Percentiles rank a stretch among this genome's conserved stretches.
phyloP scores from a whole-genome alignment of 2,888 invertebrate genomes.

The Macrophya annulata region DNA sequence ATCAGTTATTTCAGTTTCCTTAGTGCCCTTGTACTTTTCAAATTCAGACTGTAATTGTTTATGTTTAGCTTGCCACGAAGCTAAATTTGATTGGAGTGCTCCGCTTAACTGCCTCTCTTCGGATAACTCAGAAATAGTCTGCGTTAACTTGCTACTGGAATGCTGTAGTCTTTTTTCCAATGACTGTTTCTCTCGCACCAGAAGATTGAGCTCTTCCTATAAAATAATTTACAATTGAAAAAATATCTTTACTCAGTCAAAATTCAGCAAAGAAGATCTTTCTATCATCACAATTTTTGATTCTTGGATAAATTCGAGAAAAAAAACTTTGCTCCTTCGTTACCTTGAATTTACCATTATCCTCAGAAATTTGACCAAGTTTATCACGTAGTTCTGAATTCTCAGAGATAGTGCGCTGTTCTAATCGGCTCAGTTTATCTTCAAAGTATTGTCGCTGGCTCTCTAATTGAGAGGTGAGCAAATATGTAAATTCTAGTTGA shows the following conservation, averaged over 20 bases:
- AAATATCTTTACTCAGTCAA: not conserved
- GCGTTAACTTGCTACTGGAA: slow-evolving; percentile 84
- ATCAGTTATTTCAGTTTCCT: slow-evolving; percentile 87
- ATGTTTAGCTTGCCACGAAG: slow-evolving; percentile 85
- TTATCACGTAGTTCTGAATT: slow-evolving; percentile 82
- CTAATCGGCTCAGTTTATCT: slow-evolving; percentile 84
- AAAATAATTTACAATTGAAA: slow-evolving; percentile 64
- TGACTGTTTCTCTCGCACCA: slow-evolving; percentile 85
- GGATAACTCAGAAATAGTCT: slow-evolving; percentile 86
- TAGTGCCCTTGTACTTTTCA: slow-evolving; percentile 76
- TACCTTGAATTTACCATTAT: slow-evolving; percentile 78
- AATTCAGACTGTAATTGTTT: slow-evolving; percentile 74
- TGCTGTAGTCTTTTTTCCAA: slow-evolving; percentile 88
- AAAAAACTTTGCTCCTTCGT: slow-evolving; percentile 59
- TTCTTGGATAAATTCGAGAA: not conserved
- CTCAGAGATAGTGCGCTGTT: slow-evolving; percentile 79
- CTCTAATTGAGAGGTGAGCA: slow-evolving; percentile 97
- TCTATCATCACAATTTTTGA: too few relatives aligned
- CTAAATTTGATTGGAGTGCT: slow-evolving; percentile 88
- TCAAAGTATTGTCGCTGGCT: slow-evolving; percentile 96
- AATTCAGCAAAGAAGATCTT: not conserved
- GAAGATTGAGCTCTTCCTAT: slow-evolving; percentile 80
- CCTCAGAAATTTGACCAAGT: slow-evolving; percentile 80
- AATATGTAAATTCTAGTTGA: slow-evolving; percentile 97
- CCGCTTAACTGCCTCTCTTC: slow-evolving; percentile 94